phyloP scores from a whole-genome alignment of 2,797 vertebrate genomes.

The Sorex maritimensis region DNA sequence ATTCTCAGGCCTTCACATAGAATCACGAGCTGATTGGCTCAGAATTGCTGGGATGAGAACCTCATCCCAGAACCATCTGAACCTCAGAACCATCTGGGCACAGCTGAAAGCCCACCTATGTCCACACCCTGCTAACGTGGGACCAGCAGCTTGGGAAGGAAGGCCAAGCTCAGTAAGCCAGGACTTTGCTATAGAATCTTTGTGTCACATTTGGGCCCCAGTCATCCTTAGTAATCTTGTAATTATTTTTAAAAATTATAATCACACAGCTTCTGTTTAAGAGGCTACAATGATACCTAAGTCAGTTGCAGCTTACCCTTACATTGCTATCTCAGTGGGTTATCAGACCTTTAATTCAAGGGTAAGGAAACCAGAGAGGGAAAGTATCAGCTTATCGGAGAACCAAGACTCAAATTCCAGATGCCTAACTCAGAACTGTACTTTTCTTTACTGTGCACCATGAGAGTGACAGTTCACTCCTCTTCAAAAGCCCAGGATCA shows the following conservation, averaged over 20 bases:
- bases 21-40: too few relatives aligned
- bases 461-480: background rate
- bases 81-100: too few relatives aligned
- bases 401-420: background rate
- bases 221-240: background rate
- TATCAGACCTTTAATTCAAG: background rate
- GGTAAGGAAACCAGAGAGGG: constrained; percentile 9
- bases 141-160: background rate
- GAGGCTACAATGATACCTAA: background rate
- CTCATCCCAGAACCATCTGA: too few relatives aligned
- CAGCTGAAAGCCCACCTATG: too few relatives aligned
- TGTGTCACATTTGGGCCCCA: background rate
- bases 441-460: background rate
- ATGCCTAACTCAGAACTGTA: background rate
- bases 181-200: background rate
- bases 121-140: too few relatives aligned
- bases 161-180: background rate
- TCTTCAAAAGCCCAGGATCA: too few relatives aligned
- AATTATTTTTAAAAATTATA: background rate
- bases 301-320: background rate
- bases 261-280: background rate
- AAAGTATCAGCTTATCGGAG: background rate
- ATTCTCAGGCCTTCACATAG: too few relatives aligned
- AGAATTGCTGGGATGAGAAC: too few relatives aligned
- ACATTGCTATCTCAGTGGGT: background rate